These are phyloP conservation scores for Cylloceria caligata DNA, from an alignment of 2,888 invertebrate species.

Conservation along the genomic window DNA sequence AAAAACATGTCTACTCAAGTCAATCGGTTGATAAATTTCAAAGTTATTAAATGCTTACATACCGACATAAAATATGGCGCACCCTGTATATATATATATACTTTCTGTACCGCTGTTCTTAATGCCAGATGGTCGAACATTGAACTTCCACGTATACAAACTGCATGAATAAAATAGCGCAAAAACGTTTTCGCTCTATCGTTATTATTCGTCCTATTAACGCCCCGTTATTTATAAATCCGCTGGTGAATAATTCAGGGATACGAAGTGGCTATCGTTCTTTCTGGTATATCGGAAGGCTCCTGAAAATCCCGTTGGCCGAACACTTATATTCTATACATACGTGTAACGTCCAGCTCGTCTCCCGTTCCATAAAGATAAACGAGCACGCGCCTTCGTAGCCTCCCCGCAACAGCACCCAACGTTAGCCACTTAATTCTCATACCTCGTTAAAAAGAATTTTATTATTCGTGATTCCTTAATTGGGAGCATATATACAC, in stretches of 20 bases:
- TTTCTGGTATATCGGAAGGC: slow-evolving; percentile 1
- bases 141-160: no score
- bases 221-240: slow-evolving; percentile 29
- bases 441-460: slow-evolving; percentile 62
- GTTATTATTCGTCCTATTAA: slow-evolving; percentile 22
- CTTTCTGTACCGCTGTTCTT: background rate
- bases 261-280: slow-evolving; percentile 22
- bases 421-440: slow-evolving; percentile 60
- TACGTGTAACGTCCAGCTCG: slow-evolving; percentile 32
- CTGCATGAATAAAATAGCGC: slow-evolving; percentile 21
- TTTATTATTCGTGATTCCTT: slow-evolving; percentile 68
- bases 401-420: slow-evolving; percentile 13
- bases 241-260: slow-evolving; percentile 48
- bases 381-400: slow-evolving; percentile 63
- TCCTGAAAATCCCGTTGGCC: slow-evolving; percentile 54
- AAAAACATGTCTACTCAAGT: no score
- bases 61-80: no score
- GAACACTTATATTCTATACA: slow-evolving; percentile 21
- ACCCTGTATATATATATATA: no score
- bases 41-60: no score
- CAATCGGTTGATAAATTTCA: no score
- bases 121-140: slow-evolving; percentile 25
- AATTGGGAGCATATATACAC: slow-evolving; percentile 58
- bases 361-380: slow-evolving; percentile 61
- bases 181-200: slow-evolving; percentile 39